These are phyloP conservation scores for Lasiommata megera DNA, from an alignment of 2,888 invertebrate genomes.

Conservation along the genomic window DNA sequence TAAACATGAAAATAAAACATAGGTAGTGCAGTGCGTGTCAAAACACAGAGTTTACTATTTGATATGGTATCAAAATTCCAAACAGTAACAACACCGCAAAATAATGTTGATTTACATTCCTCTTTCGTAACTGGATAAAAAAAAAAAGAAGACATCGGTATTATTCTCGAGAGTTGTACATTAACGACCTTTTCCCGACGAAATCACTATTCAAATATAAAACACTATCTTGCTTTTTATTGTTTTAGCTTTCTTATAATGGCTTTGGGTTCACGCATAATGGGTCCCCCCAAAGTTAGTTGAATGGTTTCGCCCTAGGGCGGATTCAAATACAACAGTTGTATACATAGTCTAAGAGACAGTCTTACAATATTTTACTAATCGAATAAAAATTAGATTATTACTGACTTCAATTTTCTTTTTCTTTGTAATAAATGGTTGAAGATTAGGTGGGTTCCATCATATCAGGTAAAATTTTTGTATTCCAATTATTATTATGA, in stretches of 20 bases:
- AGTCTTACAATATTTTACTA: neutral
- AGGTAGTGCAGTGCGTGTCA: no score
- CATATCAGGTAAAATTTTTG: no score
- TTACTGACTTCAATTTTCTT: no score
- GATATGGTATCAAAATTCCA: no score
- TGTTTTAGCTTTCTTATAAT: conserved; percentile 27
- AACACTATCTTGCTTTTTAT: conserved; percentile 16
- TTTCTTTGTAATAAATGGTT: no score
- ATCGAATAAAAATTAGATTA: neutral
- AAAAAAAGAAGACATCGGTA: neutral
- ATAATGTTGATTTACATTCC: neutral
- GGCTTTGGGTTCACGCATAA: conserved; percentile 23
- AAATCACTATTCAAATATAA: conserved; percentile 14
- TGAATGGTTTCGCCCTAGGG: conserved; percentile 21
- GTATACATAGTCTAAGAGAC: conserved; percentile 4
- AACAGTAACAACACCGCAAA: neutral
- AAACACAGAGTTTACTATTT: no score
- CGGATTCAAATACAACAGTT: conserved; percentile 18
- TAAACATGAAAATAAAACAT: no score
- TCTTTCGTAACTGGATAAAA: no score
- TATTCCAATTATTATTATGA: no score
- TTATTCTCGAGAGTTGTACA: neutral
- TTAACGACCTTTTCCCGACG: conserved; percentile 1
- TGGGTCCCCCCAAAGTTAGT: conserved; percentile 22
- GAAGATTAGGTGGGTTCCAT: no score